Evolutionary conservation across 2,113 vertebrate species (phyloP), one percentile per base, ranked within the genome.

Genomic region (Nerophis lumbriciformis): DNA sequence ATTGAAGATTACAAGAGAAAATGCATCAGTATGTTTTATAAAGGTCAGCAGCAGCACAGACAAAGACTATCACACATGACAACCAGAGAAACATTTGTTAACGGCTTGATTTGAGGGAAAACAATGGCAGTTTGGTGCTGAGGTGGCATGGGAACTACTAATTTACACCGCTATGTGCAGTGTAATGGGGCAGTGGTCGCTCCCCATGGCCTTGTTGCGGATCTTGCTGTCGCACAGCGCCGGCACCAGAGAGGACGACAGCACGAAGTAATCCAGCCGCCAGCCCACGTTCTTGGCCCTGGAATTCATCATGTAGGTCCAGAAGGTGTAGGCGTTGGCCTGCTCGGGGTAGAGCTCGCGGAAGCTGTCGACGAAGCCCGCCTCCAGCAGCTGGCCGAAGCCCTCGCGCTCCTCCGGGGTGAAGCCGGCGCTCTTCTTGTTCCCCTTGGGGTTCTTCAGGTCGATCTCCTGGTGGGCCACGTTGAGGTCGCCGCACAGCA

Each of bases 271-370:
- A 78, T 97, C 94, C 6, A 97, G 92, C 59, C 94, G 87, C 94
- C 94, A 97, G 50, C 94, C 94, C 63, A 96, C 94, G 1, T 97
- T 96, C 82, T 95, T 95, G 8, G 84, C 60, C 9, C 93, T 88
- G 13, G 92, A 57, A 39, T 94, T 94, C 92, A 94, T 95, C 94
- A 96, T 94, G 82, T 94, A 96, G 66, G 94, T 96, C 94, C 94
- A 97, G 87, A 95, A 97, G 71, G 92, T 94, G 64, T 94, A 97
- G 42, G 94, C 94, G 35, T 91, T 73, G 59, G 87, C 66, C 6
- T 90, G 89, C 15, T 90, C 83, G 0, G 94, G 94, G 82, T 95
- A 94, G 1, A 96, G 88, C 69, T 95, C 88, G 0, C 94, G 90
- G 79, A 95, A 97, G 77, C 90, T 93, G 83, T 96, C 94, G 0